Conservation (phyloP, 2,113 vertebrate genomes). For the Ia io region DNA sequence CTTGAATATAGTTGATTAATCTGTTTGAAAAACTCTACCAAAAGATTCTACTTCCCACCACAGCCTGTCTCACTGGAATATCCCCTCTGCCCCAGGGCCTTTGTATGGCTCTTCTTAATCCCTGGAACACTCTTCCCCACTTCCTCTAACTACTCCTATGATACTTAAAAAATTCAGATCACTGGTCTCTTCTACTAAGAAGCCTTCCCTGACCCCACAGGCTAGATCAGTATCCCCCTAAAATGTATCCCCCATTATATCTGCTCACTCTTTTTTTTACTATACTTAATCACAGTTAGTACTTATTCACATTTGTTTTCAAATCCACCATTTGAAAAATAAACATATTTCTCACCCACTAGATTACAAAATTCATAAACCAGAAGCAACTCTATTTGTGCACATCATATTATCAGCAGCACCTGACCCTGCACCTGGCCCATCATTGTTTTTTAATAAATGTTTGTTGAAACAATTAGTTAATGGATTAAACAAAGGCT, state of each 20-base stretch:
- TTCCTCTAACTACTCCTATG: not conserved
- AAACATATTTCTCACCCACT: not conserved
- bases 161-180: not conserved
- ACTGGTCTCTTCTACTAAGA: not conserved
- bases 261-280: not conserved
- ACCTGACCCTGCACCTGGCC: not conserved
- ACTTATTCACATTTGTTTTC: not conserved
- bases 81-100: not conserved
- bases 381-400: not conserved
- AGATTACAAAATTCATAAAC: not conserved
- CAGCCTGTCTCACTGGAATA: not conserved
- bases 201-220: not conserved
- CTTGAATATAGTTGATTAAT: not conserved
- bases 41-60: not conserved
- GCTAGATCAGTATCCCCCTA: not conserved
- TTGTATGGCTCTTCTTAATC: not conserved
- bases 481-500: not conserved
- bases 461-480: not conserved
- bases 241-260: too few species aligned
- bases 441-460: not conserved
- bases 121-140: not conserved
- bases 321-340: not conserved
- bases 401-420: not conserved
- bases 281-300: not conserved
- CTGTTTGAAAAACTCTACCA: constrained; percentile 29